Percentiles rank a stretch among this genome's conserved stretches.
Evolutionary conservation across 2,113 vertebrate species (phyloP).

Genomic region (Lamprotornis superbus): DNA sequence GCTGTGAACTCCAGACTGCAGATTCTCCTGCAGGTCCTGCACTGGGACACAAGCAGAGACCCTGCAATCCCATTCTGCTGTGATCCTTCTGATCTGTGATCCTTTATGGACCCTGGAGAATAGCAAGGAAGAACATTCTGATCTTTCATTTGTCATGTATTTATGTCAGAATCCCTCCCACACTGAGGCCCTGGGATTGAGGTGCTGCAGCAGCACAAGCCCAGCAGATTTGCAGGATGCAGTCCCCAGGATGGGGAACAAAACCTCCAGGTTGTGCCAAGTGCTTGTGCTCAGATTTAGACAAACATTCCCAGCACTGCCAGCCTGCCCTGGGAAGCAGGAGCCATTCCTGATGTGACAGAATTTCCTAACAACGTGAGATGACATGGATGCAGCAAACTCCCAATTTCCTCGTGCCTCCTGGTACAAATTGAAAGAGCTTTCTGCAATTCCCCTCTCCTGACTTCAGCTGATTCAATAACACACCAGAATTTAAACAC

Average conservation of each 20-base stretch:
- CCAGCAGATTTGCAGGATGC: background rate
- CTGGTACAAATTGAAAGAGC: slow-evolving; percentile 18
- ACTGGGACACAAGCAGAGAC: background rate
- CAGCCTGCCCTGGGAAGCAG: background rate
- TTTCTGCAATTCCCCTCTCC: slow-evolving; percentile 42
- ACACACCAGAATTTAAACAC: slow-evolving; percentile 33
- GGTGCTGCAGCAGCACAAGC: background rate
- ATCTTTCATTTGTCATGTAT: background rate
- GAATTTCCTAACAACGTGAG: background rate
- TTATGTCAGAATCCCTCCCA: background rate
- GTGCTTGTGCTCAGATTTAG: background rate
- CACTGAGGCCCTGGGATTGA: background rate
- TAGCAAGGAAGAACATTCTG: background rate
- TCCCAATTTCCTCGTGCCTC: background rate
- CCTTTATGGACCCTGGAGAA: background rate
- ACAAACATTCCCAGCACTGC: background rate
- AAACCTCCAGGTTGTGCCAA: background rate
- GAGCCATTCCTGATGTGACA: background rate
- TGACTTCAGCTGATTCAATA: slow-evolving; percentile 37
- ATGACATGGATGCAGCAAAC: background rate
- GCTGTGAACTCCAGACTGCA: background rate
- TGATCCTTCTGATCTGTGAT: no score
- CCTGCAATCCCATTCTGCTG: background rate
- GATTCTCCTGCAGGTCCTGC: background rate
- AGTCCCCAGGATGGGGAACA: background rate